A percentile compares a stretch with the other conserved stretches of the same genome.
phyloP scores from a whole-genome alignment of 2,797 vertebrate species.

The Xenopus petersii region DNA sequence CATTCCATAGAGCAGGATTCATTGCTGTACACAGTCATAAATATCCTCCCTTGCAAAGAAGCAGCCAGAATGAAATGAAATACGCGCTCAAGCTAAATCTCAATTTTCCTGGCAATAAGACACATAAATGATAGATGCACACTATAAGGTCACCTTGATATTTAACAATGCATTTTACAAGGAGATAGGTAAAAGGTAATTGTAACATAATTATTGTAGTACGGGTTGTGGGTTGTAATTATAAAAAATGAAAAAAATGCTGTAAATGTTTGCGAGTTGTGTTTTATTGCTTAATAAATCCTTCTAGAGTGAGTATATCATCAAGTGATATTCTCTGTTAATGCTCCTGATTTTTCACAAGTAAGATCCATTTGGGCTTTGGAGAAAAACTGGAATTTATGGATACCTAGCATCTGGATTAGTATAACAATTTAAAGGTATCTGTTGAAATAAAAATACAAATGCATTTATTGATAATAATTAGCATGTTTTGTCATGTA shows the following conservation, averaged over 20 bases:
- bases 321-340: too few species aligned
- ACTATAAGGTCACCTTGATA: slow-evolving; percentile 43
- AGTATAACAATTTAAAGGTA: too few species aligned
- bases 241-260: background rate
- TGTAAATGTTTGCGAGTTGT: background rate
- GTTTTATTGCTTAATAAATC: background rate
- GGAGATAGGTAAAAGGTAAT: slow-evolving; percentile 17
- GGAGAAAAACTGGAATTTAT: background rate
- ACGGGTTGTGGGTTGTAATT: background rate
- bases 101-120: slow-evolving; percentile 35
- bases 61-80: slow-evolving; percentile 34
- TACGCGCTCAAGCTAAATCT: slow-evolving; percentile 39
- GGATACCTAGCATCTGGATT: too few species aligned
- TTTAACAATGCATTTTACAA: slow-evolving; percentile 17
- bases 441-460: too few species aligned
- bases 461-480: too few species aligned
- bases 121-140: slow-evolving; percentile 28
- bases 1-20: slow-evolving; percentile 42
- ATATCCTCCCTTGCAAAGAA: slow-evolving; percentile 34
- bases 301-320: background rate
- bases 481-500: too few species aligned
- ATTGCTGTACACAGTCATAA: slow-evolving; percentile 43
- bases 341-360: background rate
- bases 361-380: background rate
- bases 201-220: background rate